Evolutionary conservation across 2,888 invertebrate genomes (phyloP), one percentile per base, ranked within the genome.

Genomic region (Dasysyrphus albostriatus): DNA sequence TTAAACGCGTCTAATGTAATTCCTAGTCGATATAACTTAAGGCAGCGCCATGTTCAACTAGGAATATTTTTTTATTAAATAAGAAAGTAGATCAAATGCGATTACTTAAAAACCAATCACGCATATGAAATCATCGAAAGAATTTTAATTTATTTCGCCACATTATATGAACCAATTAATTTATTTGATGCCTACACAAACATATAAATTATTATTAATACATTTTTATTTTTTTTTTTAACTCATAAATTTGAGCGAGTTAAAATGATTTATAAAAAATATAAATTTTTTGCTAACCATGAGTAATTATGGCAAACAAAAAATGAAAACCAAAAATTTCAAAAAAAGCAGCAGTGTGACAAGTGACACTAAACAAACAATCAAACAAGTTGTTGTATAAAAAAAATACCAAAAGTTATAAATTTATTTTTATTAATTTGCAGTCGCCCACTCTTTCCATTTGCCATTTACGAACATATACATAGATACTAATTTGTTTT

Each of bases 381-480:
- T 54, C 29, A 54, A 54, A 29, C 14, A 54, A 32, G 7, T 54
- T 54, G 14, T 54, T 29, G 14, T 29, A 51, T 24, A 5, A 51
- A 5, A 1, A 51, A 51, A 4, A 51, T 14, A 29, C 51, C 10
- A 29, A 12, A 51, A 29, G 14, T 51, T 24, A 19, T 24, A 51
- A 24, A 51, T 51, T 51, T 51, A 24, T 51, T 32, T 54, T 49
- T 49, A 32, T 54, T 7, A 29, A 54, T 14, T 54, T 54, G 14
- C 8, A 54, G 7, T 29, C 51, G 14, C 29, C 29, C 29, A 54
- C 24, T 54, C 14, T 7, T 29, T 54, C 12, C 7, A 24, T 51
- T 47, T 47, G 47, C 47, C 47, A n/a, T n/a, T 14, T 47, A 16
- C 47, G 16, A 9, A 49, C 24, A n/a, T n/a, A n/a, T 24, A 24